Evolutionary conservation across 2,113 vertebrate species (phyloP).

Genomic region (Corythaeola cristata): DNA sequence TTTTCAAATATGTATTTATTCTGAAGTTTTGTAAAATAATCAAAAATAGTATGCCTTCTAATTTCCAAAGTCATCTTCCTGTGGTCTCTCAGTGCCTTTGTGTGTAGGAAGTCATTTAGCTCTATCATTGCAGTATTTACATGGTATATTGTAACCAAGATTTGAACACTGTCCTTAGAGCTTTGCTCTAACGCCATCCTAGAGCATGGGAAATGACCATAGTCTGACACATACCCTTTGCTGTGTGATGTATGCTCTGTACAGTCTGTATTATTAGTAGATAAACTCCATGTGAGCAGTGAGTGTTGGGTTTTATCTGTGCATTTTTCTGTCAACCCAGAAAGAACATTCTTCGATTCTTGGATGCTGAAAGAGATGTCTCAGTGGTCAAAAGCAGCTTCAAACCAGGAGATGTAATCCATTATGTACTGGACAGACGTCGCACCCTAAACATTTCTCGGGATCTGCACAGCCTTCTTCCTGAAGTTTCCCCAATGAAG

Average conservation of each 20-base stretch:
- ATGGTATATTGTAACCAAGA: not conserved
- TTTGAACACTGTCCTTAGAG: not conserved
- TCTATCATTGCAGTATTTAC: not conserved
- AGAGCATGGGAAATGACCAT: not conserved
- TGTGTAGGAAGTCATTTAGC: not conserved
- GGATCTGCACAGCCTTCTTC: conserved; percentile 84
- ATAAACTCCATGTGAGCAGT: not conserved
- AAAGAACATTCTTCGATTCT: conserved; percentile 87
- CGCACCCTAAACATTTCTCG: conserved; percentile 86
- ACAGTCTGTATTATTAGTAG: not conserved
- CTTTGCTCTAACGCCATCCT: not conserved
- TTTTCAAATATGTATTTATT: not conserved
- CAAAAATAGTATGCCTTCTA: not conserved
- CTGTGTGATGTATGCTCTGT: not conserved
- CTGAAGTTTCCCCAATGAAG: conserved; percentile 89
- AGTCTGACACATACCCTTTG: not conserved
- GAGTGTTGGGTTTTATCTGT: not conserved
- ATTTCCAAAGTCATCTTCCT: not conserved
- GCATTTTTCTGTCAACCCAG: conserved; percentile 55
- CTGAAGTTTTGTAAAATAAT: not conserved
- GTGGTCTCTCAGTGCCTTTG: not conserved
- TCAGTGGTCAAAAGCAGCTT: conserved; percentile 89
- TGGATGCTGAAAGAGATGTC: conserved; percentile 88
- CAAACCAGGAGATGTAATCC: conserved; percentile 87
- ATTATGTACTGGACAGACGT: conserved; percentile 86